Conservation (phyloP, 2,113 vertebrate species). For the Vimba vimba region DNA sequence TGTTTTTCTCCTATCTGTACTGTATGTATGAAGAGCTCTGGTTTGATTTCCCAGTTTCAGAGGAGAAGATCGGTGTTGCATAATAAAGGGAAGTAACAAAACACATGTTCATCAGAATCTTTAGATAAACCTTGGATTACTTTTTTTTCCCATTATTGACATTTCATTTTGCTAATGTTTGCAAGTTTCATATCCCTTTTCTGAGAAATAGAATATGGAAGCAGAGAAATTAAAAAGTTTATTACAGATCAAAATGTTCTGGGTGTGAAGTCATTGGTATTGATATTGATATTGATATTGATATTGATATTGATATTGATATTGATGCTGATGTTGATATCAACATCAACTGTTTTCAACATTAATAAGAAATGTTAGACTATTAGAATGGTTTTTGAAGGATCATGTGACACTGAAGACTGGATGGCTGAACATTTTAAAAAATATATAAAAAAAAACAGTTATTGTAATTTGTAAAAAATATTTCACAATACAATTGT, state of each 20-base stretch:
- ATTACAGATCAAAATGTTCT: not conserved
- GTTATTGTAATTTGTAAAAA: too few relatives aligned
- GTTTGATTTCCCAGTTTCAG: slow-evolving; percentile 43
- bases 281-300: too few relatives aligned
- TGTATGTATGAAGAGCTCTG: not conserved
- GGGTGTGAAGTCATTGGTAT: not conserved
- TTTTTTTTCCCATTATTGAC: not conserved
- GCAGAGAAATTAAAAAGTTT: not conserved
- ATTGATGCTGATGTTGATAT: too few relatives aligned
- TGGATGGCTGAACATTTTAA: too few relatives aligned
- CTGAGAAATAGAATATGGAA: not conserved
- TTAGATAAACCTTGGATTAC: not conserved
- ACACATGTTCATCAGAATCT: slow-evolving; percentile 34
- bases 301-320: too few relatives aligned
- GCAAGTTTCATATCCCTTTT: slow-evolving; percentile 48
- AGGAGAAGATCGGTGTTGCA: slow-evolving; percentile 38
- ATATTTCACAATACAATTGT: too few relatives aligned
- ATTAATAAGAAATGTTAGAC: too few relatives aligned
- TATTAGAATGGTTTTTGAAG: too few relatives aligned
- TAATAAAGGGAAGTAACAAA: slow-evolving; percentile 50
- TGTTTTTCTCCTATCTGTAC: slow-evolving; percentile 6
- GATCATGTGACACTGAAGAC: too few relatives aligned
- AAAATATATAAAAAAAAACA: too few relatives aligned
- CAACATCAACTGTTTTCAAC: too few relatives aligned
- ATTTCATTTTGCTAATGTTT: slow-evolving; percentile 27